Conservation (phyloP, 2,113 vertebrate species). For the Hiodon tergisus region DNA sequence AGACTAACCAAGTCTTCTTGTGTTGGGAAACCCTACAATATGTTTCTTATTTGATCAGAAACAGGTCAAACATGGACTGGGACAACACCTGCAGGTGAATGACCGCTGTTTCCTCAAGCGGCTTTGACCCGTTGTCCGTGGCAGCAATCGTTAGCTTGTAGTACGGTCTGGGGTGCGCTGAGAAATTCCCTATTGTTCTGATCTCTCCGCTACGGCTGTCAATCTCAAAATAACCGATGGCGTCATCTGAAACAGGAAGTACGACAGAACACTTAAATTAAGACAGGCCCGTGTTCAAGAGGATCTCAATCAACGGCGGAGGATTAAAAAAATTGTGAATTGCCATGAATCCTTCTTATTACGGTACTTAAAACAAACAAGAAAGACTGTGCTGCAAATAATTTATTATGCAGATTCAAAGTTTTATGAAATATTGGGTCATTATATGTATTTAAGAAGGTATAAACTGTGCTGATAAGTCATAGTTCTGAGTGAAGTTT, state of each 20-base stretch:
- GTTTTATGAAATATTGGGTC: too few relatives aligned
- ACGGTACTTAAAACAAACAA: too few relatives aligned
- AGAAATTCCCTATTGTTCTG: constrained; percentile 63
- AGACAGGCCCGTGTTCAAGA: background rate
- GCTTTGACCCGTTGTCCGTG: constrained; percentile 65
- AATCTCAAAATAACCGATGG: constrained; percentile 69
- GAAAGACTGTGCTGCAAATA: too few relatives aligned
- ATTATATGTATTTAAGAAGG: too few relatives aligned
- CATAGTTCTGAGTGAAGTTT: background rate
- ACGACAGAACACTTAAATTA: background rate
- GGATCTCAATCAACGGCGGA: background rate
- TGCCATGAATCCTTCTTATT: too few relatives aligned
- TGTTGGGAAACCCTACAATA: too few relatives aligned
- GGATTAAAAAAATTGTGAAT: background rate
- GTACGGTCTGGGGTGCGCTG: constrained; percentile 40
- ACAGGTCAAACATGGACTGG: background rate
- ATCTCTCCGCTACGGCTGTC: constrained; percentile 75
- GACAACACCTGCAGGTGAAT: constrained; percentile 73
- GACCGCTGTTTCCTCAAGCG: constrained; percentile 62
- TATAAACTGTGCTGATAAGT: background rate
- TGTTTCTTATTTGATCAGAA: background rate
- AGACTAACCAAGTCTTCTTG: too few relatives aligned
- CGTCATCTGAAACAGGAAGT: constrained; percentile 47
- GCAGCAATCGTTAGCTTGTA: constrained; percentile 70
- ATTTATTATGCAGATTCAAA: too few relatives aligned